Evolutionary conservation across 2,113 vertebrate species (phyloP), one percentile per base, ranked within the genome.

Genomic region (Peromyscus leucopus): DNA sequence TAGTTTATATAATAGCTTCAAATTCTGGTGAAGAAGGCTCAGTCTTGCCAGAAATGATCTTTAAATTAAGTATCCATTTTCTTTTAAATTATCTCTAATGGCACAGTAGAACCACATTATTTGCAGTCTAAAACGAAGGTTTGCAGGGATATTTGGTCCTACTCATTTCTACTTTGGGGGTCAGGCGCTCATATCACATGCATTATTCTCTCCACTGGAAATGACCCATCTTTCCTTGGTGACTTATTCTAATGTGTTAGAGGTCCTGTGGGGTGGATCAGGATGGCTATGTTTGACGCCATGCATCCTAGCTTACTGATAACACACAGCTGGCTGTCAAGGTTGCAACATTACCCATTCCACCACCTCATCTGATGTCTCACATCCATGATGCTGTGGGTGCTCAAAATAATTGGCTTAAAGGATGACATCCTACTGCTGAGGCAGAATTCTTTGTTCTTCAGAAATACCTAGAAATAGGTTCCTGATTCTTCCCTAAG

Each of bases 61-160:
- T 89, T 92, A 89, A 96, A 96, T 93, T 95, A 97, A 92, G 97
- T 33, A 61, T 67, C 91, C 94, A 93, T 93, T 97, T 98, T 92
- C 90, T 94, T 92, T 92, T 63, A 83, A 59, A 12, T 95, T 93
- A 90, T 91, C 95, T 95, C 24, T 96, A 96, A 83, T 69, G 83
- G 67, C 65, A 84, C 33, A 80, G 96, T 95, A 84, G 57, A 91
- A 91, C 75, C 75, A 83, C 82, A 74, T 92, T 31, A 89, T 82
- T 95, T 95, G 74, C 93, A 46, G 90, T 57, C 39, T 76, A 65
- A 91, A 92, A 75, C 24, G 65, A 85, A 13, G 94, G 82, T 75
- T 95, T 78, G 28, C 28, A 22, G 59, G 94, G 72, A 9, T 48
- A 33, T 65, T 46, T 17, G 92, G 90, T 85, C 8, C 33, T 82